Evolutionary conservation across 2,888 invertebrate genomes (phyloP), one percentile per base, ranked within the genome.

Genomic region (Meiosimyza decipiens): DNA sequence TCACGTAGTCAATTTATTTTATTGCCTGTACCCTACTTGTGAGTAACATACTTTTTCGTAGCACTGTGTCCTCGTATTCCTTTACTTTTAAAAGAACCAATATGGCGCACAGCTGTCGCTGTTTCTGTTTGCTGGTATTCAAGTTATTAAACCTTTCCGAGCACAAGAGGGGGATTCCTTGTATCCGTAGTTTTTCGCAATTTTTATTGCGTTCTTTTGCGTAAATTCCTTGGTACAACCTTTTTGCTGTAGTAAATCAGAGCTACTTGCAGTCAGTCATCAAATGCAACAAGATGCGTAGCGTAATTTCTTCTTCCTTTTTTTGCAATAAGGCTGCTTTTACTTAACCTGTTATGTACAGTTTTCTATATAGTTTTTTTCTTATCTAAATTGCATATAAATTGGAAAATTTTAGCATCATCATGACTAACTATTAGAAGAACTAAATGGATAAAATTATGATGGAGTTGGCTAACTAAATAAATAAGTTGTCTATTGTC

Each of bases 81-180:
- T 2, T 47, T 2, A 16, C 63, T 63, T 12, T 9, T 40, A 1
- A 7, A 7, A 9, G 9, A 9, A 9, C 40, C 47, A 67, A 47
- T 28, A 54, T 52, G 33, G 33, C 57, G 18, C 67, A 67, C 67
- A 55, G 57, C 67, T 67, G 67, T 67, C 33, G 49, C 55, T 6
- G 54, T 15, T 47, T 18, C 28, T 28, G 28, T 28, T 28, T 28
- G 3, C 28, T 28, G 28, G 28, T 28, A 28, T 28, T 3, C 28
- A 28, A 18, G 57, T 55, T 55, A 12, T 13, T 12, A 33, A 33
- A 33, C 57, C 52, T 7, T 28, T 40, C 12, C 54, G 51, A 6
- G 12, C 55, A 28, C 28, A 28, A 28, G 28, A 28, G 18, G 55
- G 55, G 47, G 40, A 15, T 18, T 28, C 15, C 33, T 15, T 11